Conservation (phyloP, 1,140 invertebrate species). For the Euwallacea fornicatus region DNA sequence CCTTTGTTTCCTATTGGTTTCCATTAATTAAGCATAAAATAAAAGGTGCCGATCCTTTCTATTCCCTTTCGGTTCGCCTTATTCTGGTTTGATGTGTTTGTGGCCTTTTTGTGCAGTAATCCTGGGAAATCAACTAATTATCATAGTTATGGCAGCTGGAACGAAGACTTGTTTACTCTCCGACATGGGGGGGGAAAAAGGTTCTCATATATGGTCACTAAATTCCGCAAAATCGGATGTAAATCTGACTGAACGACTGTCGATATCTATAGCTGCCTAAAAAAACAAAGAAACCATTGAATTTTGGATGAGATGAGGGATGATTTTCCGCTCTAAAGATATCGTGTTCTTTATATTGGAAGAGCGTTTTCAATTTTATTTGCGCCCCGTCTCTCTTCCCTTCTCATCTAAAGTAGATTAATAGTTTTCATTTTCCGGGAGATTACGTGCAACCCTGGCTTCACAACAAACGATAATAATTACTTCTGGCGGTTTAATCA, state of each 20-base stretch:
- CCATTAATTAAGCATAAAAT: slow-evolving; percentile 4
- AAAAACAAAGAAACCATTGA: slow-evolving; percentile 13
- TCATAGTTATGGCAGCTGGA: background rate
- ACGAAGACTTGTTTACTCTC: background rate
- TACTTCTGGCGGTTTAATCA: slow-evolving; percentile 4
- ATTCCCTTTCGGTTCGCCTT: background rate
- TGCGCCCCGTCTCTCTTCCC: background rate
- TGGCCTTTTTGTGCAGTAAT: background rate
- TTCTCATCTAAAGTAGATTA: too few relatives aligned
- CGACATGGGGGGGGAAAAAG: background rate
- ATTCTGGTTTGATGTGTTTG: background rate
- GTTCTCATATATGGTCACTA: slow-evolving; percentile 20
- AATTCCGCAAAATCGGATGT: slow-evolving; percentile 13
- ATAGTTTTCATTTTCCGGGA: background rate
- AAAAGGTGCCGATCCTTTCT: slow-evolving; percentile 5
- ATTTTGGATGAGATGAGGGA: background rate
- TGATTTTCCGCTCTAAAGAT: background rate
- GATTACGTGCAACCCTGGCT: background rate
- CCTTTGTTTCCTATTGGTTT: slow-evolving; percentile 7
- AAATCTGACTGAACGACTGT: slow-evolving; percentile 11
- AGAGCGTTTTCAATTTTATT: background rate
- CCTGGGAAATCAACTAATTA: background rate
- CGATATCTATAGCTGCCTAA: slow-evolving; percentile 8
- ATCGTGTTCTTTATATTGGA: background rate
- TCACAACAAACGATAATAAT: background rate